Conservation (phyloP, 2,888 invertebrate species). For the Empis livida region DNA sequence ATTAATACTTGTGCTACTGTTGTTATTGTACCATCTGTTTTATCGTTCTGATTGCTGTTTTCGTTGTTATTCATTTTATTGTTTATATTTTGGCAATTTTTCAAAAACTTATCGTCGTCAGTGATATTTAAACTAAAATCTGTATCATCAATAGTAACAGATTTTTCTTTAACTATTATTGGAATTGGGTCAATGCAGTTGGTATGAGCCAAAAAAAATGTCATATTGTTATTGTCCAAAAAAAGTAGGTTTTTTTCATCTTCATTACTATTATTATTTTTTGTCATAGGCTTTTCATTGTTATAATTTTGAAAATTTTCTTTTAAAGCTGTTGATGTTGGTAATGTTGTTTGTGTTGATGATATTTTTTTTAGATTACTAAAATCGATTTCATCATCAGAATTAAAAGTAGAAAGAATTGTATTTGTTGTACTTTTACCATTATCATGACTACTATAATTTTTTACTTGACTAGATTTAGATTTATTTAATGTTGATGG, state of each 20-base stretch:
- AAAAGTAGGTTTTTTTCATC: neutral
- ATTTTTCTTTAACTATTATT: neutral
- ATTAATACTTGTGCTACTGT: neutral
- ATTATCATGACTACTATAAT: neutral
- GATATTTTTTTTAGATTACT: neutral
- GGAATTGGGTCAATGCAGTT: conserved; percentile 1
- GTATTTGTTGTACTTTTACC: neutral
- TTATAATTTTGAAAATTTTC: neutral
- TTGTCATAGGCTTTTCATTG: neutral
- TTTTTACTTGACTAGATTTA: neutral
- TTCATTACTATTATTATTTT: neutral
- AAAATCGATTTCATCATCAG: neutral
- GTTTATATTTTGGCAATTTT: conserved; percentile 1
- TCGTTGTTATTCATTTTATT: neutral
- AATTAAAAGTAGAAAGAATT: neutral
- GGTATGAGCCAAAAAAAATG: neutral
- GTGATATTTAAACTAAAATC: conserved; percentile 7
- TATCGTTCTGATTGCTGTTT: neutral
- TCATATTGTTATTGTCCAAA: neutral
- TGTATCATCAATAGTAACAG: neutral
- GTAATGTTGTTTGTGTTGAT: no score
- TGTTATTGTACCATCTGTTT: neutral
- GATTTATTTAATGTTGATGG: conserved; percentile 1
- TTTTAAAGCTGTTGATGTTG: neutral
- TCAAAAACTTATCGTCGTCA: conserved; percentile 12